Evolutionary conservation across 1,140 invertebrate species (phyloP).

Genomic region (Dendroctonus valens): DNA sequence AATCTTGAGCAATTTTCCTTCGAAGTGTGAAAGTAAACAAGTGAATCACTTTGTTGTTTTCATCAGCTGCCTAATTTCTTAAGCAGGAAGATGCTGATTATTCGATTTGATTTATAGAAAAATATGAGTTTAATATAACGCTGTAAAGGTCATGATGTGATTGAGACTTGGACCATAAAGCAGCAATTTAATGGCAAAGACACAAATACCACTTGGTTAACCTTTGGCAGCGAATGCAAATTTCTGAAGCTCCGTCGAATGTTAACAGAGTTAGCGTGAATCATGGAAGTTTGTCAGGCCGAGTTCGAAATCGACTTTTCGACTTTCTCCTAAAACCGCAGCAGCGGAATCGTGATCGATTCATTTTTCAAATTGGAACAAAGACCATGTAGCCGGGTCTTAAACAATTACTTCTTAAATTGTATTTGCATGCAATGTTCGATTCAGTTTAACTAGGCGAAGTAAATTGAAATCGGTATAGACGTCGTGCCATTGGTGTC

Average conservation of each 20-base stretch:
- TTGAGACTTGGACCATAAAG: too few species aligned
- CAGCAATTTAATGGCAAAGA: too few species aligned
- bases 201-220: too few species aligned
- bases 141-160: too few species aligned
- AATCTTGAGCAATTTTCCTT: too few species aligned
- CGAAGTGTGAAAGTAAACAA: too few species aligned
- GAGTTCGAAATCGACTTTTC: neutral
- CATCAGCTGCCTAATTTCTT: too few species aligned
- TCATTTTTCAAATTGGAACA: slow-evolving; percentile 13
- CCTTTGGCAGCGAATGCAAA: too few species aligned
- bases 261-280: slow-evolving; percentile 2
- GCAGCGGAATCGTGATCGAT: slow-evolving; percentile 6
- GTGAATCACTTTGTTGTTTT: too few species aligned
- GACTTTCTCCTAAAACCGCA: slow-evolving; percentile 6
- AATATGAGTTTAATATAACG: too few species aligned
- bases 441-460: slow-evolving; percentile 1
- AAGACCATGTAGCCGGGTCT: slow-evolving; percentile 6
- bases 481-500: slow-evolving; percentile 3
- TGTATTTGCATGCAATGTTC: neutral
- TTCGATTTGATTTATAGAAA: too few species aligned
- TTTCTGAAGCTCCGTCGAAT: neutral
- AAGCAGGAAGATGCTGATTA: too few species aligned
- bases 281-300: neutral
- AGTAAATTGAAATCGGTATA: slow-evolving; percentile 6
- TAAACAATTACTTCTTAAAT: slow-evolving; percentile 18